phyloP scores from a whole-genome alignment of 2,888 invertebrate genomes.

The Netelia inedita region DNA sequence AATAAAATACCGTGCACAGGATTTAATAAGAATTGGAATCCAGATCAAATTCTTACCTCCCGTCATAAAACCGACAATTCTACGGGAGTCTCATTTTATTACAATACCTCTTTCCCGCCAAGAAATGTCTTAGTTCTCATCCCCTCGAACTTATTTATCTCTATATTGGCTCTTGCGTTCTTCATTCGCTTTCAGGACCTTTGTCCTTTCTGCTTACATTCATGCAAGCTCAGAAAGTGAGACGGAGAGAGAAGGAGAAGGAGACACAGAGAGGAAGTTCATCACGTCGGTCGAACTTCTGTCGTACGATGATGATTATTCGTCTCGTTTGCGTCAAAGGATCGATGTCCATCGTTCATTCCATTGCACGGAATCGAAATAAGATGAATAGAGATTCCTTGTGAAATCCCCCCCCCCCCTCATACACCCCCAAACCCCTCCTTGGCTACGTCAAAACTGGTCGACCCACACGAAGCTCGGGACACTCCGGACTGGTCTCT shows the following conservation, averaged over 20 bases:
- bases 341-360: constrained; percentile 49
- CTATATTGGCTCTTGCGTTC: constrained; percentile 4
- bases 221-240: background rate
- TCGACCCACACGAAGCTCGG: no score
- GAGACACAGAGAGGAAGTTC: constrained; percentile 4
- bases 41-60: background rate
- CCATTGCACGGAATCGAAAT: constrained; percentile 46
- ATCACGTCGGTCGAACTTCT: constrained; percentile 18
- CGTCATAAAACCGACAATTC: background rate
- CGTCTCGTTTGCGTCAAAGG: constrained; percentile 57
- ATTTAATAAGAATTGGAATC: constrained; percentile 7
- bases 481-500: background rate
- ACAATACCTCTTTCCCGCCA: background rate
- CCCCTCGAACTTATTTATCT: constrained; percentile 16
- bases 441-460: background rate
- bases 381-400: constrained; percentile 56
- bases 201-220: background rate
- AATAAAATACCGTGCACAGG: background rate
- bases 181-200: constrained; percentile 1
- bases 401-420: background rate
- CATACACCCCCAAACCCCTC: background rate
- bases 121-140: constrained; percentile 19
- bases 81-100: background rate
- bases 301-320: constrained; percentile 47
- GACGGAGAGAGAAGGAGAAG: background rate